Evolutionary conservation across 1,140 invertebrate species (phyloP), one percentile per base, ranked within the genome.

Genomic region (Campodea augens): DNA sequence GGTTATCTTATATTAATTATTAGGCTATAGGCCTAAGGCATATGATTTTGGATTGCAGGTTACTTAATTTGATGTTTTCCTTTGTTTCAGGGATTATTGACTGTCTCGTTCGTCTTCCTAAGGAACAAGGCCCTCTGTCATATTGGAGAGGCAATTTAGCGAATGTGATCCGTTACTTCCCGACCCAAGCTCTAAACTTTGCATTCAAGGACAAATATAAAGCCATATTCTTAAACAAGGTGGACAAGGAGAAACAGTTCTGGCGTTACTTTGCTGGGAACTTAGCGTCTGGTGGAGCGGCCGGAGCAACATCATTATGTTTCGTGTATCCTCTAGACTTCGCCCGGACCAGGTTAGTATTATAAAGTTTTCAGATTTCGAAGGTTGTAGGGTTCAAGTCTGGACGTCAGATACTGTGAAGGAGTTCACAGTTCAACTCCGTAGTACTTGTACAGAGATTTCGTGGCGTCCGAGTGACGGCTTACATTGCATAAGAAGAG

Each of bases 291-390:
- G 90, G 90, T 65, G 90, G 89, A 63, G 82, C 83, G 55, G 87
- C 90, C 61, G 90, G 90, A 57, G 89, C 85, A 41, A 81, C 87
- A 40, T 93, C 90, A n/a, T 71, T 95, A 25, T 80, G 81, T 65
- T 90, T 95, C 64, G 89, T 96, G 51, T 96, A 96, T 66, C 89
- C 90, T 38, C 71, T 95, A 37, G 90, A 95, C 67, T 92, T 90
- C 68, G 86, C 86, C 52, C 74, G 92, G 72, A 97, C 92, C 49
- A 76, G 90, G n/a, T n/a, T n/a, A n/a, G n/a, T n/a, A n/a, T n/a
- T n/a, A n/a, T n/a, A n/a, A n/a, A n/a, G n/a, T n/a, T n/a, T n/a
- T n/a, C n/a, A n/a, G n/a, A n/a, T n/a, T n/a, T n/a, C n/a, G n/a
- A n/a, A n/a, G n/a, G n/a, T n/a, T n/a, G n/a, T n/a, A n/a, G n/a